These are phyloP conservation scores for Paraescarpia echinospica DNA, from an alignment of 1,140 invertebrate species.

Conservation along the genomic window DNA sequence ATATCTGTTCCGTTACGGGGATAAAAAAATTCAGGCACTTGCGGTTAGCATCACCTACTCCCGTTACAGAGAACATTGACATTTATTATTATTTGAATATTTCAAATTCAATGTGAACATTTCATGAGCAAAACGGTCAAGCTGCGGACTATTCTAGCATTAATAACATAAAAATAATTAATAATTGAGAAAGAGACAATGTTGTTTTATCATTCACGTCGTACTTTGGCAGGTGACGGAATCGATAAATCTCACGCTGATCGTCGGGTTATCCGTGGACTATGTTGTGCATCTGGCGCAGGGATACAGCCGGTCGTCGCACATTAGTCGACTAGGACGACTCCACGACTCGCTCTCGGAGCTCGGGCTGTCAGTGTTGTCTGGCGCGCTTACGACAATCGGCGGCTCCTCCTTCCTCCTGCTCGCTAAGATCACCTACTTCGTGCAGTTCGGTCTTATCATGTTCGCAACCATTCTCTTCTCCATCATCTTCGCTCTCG, in stretches of 20 bases:
- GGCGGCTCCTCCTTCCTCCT: constrained; percentile 24
- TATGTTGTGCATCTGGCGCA: constrained; percentile 50
- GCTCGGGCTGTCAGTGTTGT: constrained; percentile 33
- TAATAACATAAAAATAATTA: too few species aligned
- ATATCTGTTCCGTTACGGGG: too few species aligned
- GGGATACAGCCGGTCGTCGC: constrained; percentile 39
- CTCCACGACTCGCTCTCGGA: constrained; percentile 41
- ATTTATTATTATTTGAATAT: too few species aligned
- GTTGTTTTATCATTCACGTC: background rate
- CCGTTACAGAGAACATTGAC: too few species aligned
- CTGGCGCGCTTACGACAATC: constrained; percentile 20
- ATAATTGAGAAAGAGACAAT: too few species aligned
- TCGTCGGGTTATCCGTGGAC: constrained; percentile 47
- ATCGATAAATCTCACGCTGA: constrained; percentile 47
- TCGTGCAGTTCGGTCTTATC: constrained; percentile 19
- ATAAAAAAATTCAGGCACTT: too few species aligned
- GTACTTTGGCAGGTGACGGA: constrained; percentile 43
- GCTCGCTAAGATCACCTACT: constrained; percentile 18
- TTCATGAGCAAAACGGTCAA: too few species aligned
- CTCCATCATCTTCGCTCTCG: constrained; percentile 14
- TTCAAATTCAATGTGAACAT: too few species aligned
- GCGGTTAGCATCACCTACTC: too few species aligned
- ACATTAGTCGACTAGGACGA: constrained; percentile 31
- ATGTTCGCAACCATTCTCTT: constrained; percentile 14
- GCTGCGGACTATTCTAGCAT: too few species aligned